phyloP scores from a whole-genome alignment of 2,888 invertebrate species.

The Dolichopus griseipennis region DNA sequence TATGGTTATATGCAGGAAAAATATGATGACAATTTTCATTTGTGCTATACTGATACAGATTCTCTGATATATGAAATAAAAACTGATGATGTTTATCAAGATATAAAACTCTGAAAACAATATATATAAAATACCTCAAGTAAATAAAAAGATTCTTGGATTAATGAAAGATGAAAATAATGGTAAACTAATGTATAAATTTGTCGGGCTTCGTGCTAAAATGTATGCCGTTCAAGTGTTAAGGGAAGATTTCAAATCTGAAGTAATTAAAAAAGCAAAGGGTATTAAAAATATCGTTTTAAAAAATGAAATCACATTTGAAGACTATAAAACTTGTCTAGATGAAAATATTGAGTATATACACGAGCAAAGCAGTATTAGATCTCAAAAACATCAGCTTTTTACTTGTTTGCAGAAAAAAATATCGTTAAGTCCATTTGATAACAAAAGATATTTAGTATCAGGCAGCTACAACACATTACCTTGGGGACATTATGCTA shows the following conservation, averaged over 20 bases:
- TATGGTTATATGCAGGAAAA: conserved; percentile 31
- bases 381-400: no score
- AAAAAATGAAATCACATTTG: conserved; percentile 7
- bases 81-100: conserved; percentile 16
- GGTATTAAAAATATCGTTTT: conserved; percentile 13
- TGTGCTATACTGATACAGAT: conserved; percentile 20
- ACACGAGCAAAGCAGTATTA: no score
- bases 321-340: conserved; percentile 12
- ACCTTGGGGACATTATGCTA: no score
- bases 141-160: conserved; percentile 8
- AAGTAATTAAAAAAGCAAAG: conserved; percentile 15
- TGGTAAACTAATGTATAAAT: conserved; percentile 15
- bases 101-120: conserved; percentile 22
- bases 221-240: conserved; percentile 16
- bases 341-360: no score
- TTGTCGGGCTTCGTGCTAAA: conserved; percentile 18
- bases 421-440: no score
- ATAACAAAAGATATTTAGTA: no score
- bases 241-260: no score
- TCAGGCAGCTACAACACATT: no score
- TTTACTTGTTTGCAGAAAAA: no score
- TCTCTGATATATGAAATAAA: conserved; percentile 17
- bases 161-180: conserved; percentile 9
- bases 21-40: conserved; percentile 12
- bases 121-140: conserved; percentile 24